Evolutionary conservation across 1,140 invertebrate genomes (phyloP).

Genomic region (Antheraea mylitta): DNA sequence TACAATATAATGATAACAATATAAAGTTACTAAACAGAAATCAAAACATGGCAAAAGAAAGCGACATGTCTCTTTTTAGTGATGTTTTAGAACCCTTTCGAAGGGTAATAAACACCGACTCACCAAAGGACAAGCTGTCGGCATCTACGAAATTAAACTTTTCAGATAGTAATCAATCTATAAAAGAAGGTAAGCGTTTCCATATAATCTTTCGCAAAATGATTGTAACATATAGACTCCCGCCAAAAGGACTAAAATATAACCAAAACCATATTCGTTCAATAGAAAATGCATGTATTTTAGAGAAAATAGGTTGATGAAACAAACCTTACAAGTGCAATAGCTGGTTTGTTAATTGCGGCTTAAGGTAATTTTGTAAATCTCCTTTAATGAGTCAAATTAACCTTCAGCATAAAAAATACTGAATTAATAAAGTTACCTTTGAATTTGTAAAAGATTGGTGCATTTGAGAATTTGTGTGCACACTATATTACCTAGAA

Average conservation of each 20-base stretch:
- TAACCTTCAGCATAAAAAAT: too few species aligned
- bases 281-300: too few species aligned
- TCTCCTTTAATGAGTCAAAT: too few species aligned
- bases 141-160: conserved; percentile 66
- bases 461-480: too few species aligned
- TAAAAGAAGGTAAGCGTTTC: conserved; percentile 58
- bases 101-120: conserved; percentile 67
- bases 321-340: background rate
- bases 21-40: background rate
- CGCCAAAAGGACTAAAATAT: too few species aligned
- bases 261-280: too few species aligned
- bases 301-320: background rate
- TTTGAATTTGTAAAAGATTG: too few species aligned
- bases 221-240: background rate
- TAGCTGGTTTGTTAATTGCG: too few species aligned
- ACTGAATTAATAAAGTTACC: too few species aligned
- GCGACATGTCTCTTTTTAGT: conserved; percentile 70
- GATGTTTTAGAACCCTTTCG: conserved; percentile 74
- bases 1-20: conserved; percentile 14
- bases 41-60: conserved; percentile 65
- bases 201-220: too few species aligned
- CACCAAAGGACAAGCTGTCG: conserved; percentile 67
- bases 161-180: conserved; percentile 67
- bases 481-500: too few species aligned
- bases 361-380: too few species aligned